Evolutionary conservation across 92 coral and sea anemone genomes (phyloP).

Genomic region (Heliopora coerulea): DNA sequence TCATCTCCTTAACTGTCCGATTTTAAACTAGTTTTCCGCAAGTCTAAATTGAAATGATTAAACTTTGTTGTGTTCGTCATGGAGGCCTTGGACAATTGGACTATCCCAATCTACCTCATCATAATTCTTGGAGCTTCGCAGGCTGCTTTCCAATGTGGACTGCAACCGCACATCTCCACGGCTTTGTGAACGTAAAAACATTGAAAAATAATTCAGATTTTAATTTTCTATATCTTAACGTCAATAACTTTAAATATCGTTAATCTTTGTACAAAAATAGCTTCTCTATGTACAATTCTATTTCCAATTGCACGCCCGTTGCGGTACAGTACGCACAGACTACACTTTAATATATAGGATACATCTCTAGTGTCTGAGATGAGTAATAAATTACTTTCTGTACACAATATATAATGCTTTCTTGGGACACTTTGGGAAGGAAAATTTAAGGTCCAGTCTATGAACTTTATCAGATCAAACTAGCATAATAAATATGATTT

Average conservation of each 20-base stretch:
- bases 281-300: neutral
- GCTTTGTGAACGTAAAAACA: conserved; percentile 26
- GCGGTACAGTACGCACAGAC: neutral
- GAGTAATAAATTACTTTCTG: conserved; percentile 16
- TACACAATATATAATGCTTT: neutral
- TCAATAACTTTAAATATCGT: conserved; percentile 27
- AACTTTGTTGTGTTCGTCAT: too few relatives aligned
- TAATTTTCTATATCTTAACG: conserved; percentile 15
- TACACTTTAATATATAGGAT: neutral
- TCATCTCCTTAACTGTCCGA: too few relatives aligned
- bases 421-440: neutral
- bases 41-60: too few relatives aligned
- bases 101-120: too few relatives aligned
- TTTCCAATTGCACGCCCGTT: neutral
- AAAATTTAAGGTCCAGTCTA: neutral
- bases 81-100: too few relatives aligned
- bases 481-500: too few relatives aligned
- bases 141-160: too few relatives aligned
- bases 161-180: too few relatives aligned
- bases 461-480: too few relatives aligned
- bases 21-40: too few relatives aligned
- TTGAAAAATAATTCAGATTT: neutral
- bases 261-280: neutral
- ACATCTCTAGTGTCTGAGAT: neutral
- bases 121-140: too few relatives aligned